These are phyloP conservation scores for Mustela nigripes DNA, from an alignment of 2,113 vertebrate species.

Conservation along the genomic window DNA sequence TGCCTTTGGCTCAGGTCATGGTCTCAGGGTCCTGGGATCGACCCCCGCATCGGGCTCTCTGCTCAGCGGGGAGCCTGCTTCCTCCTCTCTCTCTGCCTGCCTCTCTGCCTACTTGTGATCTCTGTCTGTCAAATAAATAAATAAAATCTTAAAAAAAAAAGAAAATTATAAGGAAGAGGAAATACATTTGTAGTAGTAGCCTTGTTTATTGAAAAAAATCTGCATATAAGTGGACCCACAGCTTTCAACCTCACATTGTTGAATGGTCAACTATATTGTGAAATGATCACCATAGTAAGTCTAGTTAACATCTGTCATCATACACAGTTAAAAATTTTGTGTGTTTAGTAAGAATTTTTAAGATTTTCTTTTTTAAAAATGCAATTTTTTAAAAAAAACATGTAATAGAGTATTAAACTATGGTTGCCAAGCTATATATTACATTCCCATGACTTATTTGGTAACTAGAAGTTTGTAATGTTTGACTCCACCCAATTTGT, in stretches of 20 bases:
- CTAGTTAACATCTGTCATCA: neutral
- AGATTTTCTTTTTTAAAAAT: neutral
- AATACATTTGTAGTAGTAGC: neutral
- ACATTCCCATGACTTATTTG: neutral
- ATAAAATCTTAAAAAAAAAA: neutral
- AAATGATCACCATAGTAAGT: neutral
- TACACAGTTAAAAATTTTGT: neutral
- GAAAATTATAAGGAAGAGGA: neutral
- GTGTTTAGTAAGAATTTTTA: neutral
- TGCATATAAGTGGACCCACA: neutral
- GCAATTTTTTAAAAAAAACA: neutral
- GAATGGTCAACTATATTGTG: neutral
- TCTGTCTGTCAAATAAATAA: too few species aligned
- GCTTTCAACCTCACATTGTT: neutral
- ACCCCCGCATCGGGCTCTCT: too few species aligned
- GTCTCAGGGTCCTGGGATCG: too few species aligned
- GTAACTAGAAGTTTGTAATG: neutral
- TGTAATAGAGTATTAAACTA: neutral
- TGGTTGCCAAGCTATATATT: neutral
- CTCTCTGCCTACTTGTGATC: too few species aligned
- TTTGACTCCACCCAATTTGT: neutral
- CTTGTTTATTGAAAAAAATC: neutral
- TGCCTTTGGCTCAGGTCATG: too few species aligned
- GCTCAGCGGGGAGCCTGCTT: too few species aligned
- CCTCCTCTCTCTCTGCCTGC: too few species aligned